These are phyloP conservation scores for Lithobates sylvaticus DNA, from an alignment of 2,797 vertebrate genomes.

Conservation along the genomic window DNA sequence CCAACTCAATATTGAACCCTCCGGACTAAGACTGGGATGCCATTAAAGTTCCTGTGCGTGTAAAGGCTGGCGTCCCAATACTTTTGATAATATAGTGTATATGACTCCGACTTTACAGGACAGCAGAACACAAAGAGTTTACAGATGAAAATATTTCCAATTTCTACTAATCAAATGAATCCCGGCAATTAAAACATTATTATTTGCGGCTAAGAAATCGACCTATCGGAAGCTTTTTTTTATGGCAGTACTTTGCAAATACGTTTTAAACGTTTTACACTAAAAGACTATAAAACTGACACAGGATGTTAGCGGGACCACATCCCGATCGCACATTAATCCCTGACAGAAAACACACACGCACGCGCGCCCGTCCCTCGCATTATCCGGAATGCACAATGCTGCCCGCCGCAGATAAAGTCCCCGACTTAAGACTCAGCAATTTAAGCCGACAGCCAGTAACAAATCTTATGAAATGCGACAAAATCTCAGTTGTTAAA, in stretches of 20 bases:
- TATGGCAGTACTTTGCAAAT: slow-evolving; percentile 24
- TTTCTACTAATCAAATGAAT: neutral
- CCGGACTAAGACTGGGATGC: too few relatives aligned
- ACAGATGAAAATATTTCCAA: neutral
- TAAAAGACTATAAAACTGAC: slow-evolving; percentile 50
- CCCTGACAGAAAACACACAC: neutral
- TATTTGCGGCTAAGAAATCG: slow-evolving; percentile 20
- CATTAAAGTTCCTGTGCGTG: too few relatives aligned
- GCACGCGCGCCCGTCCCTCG: neutral
- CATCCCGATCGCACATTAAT: slow-evolving; percentile 40
- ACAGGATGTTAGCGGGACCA: slow-evolving; percentile 11
- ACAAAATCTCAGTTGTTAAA: slow-evolving; percentile 30
- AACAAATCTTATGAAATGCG: slow-evolving; percentile 43
- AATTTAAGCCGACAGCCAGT: slow-evolving; percentile 37
- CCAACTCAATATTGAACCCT: too few relatives aligned
- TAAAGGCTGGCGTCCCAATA: too few relatives aligned
- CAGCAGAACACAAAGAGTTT: too few relatives aligned
- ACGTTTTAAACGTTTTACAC: slow-evolving; percentile 29
- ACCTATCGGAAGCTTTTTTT: slow-evolving; percentile 31
- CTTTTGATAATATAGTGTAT: too few relatives aligned
- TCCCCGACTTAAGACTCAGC: slow-evolving; percentile 13
- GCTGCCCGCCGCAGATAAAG: slow-evolving; percentile 36
- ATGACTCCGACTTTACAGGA: too few relatives aligned
- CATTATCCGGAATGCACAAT: slow-evolving; percentile 25
- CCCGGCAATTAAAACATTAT: slow-evolving; percentile 13